These are phyloP conservation scores for Silurus meridionalis DNA, from an alignment of 2,113 vertebrate species.

Conservation along the genomic window DNA sequence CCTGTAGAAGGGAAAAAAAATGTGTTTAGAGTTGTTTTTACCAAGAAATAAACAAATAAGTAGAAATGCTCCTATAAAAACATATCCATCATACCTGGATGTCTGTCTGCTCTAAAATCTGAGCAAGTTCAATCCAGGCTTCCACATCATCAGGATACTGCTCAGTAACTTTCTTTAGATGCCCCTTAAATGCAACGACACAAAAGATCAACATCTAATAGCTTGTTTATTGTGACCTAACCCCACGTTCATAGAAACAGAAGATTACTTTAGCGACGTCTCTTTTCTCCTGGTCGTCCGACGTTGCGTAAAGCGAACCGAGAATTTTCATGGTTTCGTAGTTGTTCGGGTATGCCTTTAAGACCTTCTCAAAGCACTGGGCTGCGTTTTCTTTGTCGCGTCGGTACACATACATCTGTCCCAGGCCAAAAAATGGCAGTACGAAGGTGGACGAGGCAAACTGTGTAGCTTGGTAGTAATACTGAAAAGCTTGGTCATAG, in stretches of 20 bases:
- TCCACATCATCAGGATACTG: slow-evolving; percentile 98
- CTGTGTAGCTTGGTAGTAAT: slow-evolving; percentile 98
- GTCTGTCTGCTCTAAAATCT: slow-evolving; percentile 97
- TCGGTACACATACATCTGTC: slow-evolving; percentile 98
- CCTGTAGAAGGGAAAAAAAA: slow-evolving; percentile 63
- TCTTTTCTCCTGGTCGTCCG: slow-evolving; percentile 96
- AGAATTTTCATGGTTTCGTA: slow-evolving; percentile 99
- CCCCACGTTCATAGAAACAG: neutral
- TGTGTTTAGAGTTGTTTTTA: neutral
- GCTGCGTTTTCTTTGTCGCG: slow-evolving; percentile 98
- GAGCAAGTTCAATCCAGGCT: slow-evolving; percentile 97
- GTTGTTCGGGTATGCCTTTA: slow-evolving; percentile 98
- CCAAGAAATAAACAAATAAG: no score
- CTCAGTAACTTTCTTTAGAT: slow-evolving; percentile 97
- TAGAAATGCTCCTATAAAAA: neutral
- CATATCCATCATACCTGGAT: slow-evolving; percentile 82
- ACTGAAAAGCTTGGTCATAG: slow-evolving; percentile 98
- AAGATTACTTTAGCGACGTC: slow-evolving; percentile 89
- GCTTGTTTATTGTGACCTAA: neutral
- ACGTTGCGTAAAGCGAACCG: slow-evolving; percentile 94
- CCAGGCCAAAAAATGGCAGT: slow-evolving; percentile 95
- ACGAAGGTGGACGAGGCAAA: slow-evolving; percentile 97
- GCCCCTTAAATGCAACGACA: slow-evolving; percentile 76
- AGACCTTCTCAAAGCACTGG: slow-evolving; percentile 97
- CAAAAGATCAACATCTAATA: neutral